Evolutionary conservation across 2,113 vertebrate species (phyloP), one percentile per base, ranked within the genome.

Genomic region (Gymnobelideus leadbeateri): DNA sequence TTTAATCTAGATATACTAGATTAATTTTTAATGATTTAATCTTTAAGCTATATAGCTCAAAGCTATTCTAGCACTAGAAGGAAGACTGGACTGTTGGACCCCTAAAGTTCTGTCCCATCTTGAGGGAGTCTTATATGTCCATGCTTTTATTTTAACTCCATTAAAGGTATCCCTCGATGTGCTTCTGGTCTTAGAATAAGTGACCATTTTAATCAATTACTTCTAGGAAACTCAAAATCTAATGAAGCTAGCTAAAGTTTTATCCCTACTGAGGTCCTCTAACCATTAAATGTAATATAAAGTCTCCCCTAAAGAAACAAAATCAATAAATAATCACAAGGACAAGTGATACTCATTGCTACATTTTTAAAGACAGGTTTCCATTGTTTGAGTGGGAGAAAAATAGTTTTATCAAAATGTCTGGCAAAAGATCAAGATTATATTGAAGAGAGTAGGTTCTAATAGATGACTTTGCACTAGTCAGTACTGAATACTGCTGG

Each of bases 401-500:
- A 92, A 95, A 31, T 8, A 92, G 93, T 96, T 93, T 93, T 97
- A 57, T 61, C 94, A 95, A 94, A 94, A 96, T 0, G 11, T 84
- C 12, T 2, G 90, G 94, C 51, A 93, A 94, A 97, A 97, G 0
- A 94, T 61, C 95, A 95, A 91, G 94, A 95, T 46, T 91, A 89
- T 53, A 97, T 93, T 96, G 50, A 96, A 94, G 90, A 23, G 95
- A 92, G 96, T 93, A 96, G 95, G 97, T 51, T 25, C 94, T 96
- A 50, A 93, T 0, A 91, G 84, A 97, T 77, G 31, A 94, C 43
- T 97, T 7, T 90, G 47, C 0, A 0, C 95, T 95, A 95, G 92
- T 16, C 19, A 93, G 49, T 53, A 94, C 57, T 91, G 89, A 94
- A 95, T 94, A 92, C 46, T 93, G 11, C 24, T 95, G 91, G 92